Percentiles rank a stretch among this genome's conserved stretches.
Conservation (phyloP, 2,888 invertebrate species). For the Drosophila infuscata region DNA sequence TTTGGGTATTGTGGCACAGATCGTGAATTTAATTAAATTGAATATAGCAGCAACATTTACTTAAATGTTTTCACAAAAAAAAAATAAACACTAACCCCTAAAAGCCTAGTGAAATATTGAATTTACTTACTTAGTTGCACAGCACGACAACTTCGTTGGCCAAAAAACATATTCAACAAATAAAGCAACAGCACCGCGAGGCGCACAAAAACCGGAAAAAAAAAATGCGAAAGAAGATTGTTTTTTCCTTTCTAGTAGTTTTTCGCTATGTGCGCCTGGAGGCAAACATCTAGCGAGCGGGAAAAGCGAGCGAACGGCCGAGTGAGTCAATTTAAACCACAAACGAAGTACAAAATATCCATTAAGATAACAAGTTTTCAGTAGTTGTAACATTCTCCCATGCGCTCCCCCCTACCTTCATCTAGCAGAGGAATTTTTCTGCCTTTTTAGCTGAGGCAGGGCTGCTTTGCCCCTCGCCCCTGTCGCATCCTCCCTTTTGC, state of each 20-base stretch:
- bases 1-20: slow-evolving; percentile 20
- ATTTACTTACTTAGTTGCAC: slow-evolving; percentile 31
- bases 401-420: background rate
- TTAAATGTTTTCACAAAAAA: background rate
- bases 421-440: slow-evolving; percentile 50
- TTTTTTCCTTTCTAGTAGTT: slow-evolving; percentile 25
- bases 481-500: slow-evolving; percentile 44
- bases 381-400: slow-evolving; percentile 71
- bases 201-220: background rate
- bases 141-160: slow-evolving; percentile 27
- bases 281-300: slow-evolving; percentile 37
- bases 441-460: slow-evolving; percentile 56
- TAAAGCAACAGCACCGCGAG: slow-evolving; percentile 17
- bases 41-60: background rate
- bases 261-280: slow-evolving; percentile 36
- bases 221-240: slow-evolving; percentile 2
- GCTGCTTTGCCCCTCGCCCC: slow-evolving; percentile 6
- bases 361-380: slow-evolving; percentile 78
- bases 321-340: slow-evolving; percentile 76
- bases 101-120: slow-evolving; percentile 37
- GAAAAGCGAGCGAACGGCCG: slow-evolving; percentile 39
- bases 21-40: slow-evolving; percentile 2
- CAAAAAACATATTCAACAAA: slow-evolving; percentile 40
- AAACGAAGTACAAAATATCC: slow-evolving; percentile 79
- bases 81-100: background rate